phyloP scores from a whole-genome alignment of 2,888 invertebrate species.

The Heliconius erato region DNA sequence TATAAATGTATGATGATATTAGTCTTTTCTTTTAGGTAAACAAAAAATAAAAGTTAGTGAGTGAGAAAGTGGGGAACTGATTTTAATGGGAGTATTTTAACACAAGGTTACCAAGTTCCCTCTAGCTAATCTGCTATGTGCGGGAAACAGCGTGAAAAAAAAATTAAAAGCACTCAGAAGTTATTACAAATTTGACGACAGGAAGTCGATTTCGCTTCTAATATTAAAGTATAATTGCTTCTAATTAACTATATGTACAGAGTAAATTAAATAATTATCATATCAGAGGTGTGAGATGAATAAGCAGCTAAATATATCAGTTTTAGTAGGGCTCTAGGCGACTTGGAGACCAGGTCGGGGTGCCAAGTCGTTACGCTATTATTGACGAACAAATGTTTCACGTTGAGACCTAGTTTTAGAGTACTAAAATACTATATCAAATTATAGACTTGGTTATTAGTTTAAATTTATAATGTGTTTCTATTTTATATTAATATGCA shows the following conservation, averaged over 20 bases:
- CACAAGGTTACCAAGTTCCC: no score
- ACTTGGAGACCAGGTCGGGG: conserved; percentile 37
- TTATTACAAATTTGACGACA: neutral
- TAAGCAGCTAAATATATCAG: conserved; percentile 43
- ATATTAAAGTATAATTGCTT: neutral
- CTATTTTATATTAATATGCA: neutral
- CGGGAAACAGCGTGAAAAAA: no score
- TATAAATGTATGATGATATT: neutral
- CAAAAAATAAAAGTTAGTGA: no score
- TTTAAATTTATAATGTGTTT: neutral
- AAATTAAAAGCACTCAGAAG: neutral
- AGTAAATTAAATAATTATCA: neutral
- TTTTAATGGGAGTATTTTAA: no score
- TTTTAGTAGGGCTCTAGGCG: conserved; percentile 35
- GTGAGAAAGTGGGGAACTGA: no score
- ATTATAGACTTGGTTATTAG: neutral
- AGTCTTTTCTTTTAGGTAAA: neutral
- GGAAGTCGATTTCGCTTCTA: neutral
- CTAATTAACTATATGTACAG: neutral
- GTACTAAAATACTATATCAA: conserved; percentile 19
- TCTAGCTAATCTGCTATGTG: no score
- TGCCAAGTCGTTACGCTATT: conserved; percentile 53
- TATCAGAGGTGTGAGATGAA: conserved; percentile 32
- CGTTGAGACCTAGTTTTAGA: conserved; percentile 47
- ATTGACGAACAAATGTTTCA: conserved; percentile 43